These are phyloP conservation scores for Lithobates sylvaticus DNA, from an alignment of 2,797 vertebrate genomes.

Conservation along the genomic window DNA sequence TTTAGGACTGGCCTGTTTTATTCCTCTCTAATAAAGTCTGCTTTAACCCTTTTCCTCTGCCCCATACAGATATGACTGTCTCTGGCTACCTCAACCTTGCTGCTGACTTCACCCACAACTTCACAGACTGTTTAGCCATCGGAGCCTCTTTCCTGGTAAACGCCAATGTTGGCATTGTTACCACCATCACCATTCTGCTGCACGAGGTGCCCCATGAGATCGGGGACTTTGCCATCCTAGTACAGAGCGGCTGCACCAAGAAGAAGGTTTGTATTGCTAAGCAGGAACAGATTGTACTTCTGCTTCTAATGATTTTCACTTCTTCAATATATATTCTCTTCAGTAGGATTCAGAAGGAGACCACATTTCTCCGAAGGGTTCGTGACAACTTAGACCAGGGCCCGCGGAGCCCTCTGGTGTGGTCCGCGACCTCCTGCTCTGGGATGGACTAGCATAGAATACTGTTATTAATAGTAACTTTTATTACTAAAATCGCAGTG, in stretches of 20 bases:
- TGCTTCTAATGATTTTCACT: too few relatives aligned
- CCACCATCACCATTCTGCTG: conserved; percentile 90
- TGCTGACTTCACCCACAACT: conserved; percentile 92
- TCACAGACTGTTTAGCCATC: conserved; percentile 90
- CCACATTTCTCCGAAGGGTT: too few relatives aligned
- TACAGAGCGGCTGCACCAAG: conserved; percentile 93
- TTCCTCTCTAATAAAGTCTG: not conserved
- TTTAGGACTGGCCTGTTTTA: not conserved
- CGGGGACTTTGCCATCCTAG: conserved; percentile 91
- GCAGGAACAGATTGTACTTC: too few relatives aligned
- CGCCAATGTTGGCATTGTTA: conserved; percentile 82
- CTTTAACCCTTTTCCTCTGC: not conserved
- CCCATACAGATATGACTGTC: conserved; percentile 83
- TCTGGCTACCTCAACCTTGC: conserved; percentile 92
- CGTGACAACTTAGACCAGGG: too few relatives aligned
- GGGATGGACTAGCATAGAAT: too few relatives aligned
- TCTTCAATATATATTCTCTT: too few relatives aligned
- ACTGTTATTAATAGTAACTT: too few relatives aligned
- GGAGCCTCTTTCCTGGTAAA: conserved; percentile 90
- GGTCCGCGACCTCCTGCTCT: too few relatives aligned
- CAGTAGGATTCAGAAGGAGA: too few relatives aligned
- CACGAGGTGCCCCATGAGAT: conserved; percentile 94
- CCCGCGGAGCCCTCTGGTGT: too few relatives aligned
- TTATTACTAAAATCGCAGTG: too few relatives aligned
- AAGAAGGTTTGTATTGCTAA: conserved; percentile 77